phyloP scores from a whole-genome alignment of 64 coral and sea anemone genomes.

The Montipora cactus region DNA sequence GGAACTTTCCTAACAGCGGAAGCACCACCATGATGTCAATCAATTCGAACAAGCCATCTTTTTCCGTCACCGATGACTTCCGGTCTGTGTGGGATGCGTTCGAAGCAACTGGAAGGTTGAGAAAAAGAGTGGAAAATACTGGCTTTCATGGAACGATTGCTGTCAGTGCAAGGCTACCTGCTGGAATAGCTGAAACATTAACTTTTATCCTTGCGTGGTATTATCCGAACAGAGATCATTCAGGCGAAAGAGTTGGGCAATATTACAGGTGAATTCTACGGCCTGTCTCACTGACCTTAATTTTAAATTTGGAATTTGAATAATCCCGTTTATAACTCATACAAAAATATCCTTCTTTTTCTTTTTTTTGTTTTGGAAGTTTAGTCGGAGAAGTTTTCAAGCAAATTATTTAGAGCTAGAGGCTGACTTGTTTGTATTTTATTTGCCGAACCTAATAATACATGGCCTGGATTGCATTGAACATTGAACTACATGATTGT shows the following conservation, averaged over 20 bases:
- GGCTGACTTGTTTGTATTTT: no score
- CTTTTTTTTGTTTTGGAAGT: no score
- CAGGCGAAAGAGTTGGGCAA: slow-evolving; percentile 74
- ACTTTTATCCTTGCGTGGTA: slow-evolving; percentile 89
- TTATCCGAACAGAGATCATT: slow-evolving; percentile 91
- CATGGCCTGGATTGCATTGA: no score
- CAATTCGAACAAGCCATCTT: slow-evolving; percentile 79
- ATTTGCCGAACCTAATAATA: no score
- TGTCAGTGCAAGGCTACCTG: slow-evolving; percentile 65
- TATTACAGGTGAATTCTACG: slow-evolving; percentile 75
- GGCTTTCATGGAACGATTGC: slow-evolving; percentile 85
- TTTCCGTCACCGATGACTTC: slow-evolving; percentile 75
- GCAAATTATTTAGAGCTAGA: no score
- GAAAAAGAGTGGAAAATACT: slow-evolving; percentile 29
- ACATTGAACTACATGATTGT: no score
- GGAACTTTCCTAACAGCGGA: slow-evolving; percentile 76
- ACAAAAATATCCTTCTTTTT: no score
- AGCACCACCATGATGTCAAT: slow-evolving; percentile 76
- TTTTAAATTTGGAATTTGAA: no score
- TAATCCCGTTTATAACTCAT: no score
- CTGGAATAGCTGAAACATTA: slow-evolving; percentile 77
- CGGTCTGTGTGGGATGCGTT: slow-evolving; percentile 81
- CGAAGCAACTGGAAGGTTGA: slow-evolving; percentile 62
- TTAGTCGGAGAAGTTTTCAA: no score
- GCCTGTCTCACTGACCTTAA: no score